A percentile compares a stretch with the other conserved stretches of the same genome.
Conservation (phyloP, 2,888 invertebrate genomes). For the Asteroscopus sphinx region DNA sequence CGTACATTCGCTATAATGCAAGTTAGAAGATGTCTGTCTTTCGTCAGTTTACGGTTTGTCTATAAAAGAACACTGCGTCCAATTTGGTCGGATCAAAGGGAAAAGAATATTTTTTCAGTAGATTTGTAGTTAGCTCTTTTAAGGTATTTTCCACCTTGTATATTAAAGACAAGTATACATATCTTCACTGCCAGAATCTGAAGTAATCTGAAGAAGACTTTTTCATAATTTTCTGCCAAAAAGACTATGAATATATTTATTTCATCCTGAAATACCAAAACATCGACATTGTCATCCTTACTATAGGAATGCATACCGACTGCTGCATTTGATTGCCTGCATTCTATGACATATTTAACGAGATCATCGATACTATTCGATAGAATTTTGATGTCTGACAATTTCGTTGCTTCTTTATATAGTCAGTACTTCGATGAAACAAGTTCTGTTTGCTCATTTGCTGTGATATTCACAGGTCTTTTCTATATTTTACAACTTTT, state of each 20-base stretch:
- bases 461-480: slow-evolving; percentile 19
- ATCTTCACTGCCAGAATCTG: too few relatives aligned
- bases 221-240: too few relatives aligned
- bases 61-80: too few relatives aligned
- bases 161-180: too few relatives aligned
- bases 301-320: slow-evolving; percentile 4
- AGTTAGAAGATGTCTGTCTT: too few relatives aligned
- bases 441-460: slow-evolving; percentile 36
- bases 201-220: too few relatives aligned
- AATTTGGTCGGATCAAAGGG: too few relatives aligned
- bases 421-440: slow-evolving; percentile 21
- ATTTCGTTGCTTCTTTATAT: slow-evolving; percentile 46
- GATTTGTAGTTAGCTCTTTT: too few relatives aligned
- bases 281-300: slow-evolving; percentile 11
- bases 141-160: too few relatives aligned
- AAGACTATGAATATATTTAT: background rate
- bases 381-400: slow-evolving; percentile 27
- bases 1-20: too few relatives aligned
- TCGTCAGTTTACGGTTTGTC: too few relatives aligned
- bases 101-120: too few relatives aligned
- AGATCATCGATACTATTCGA: slow-evolving; percentile 14
- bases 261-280: fast-evolving
- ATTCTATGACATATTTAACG: slow-evolving; percentile 27
- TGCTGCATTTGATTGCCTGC: slow-evolving; percentile 27
- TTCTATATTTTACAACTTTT: slow-evolving; percentile 31